A percentile compares a stretch with the other conserved stretches of the same genome.
Evolutionary conservation across 2,113 vertebrate species (phyloP).

Genomic region (Lepus europaeus): DNA sequence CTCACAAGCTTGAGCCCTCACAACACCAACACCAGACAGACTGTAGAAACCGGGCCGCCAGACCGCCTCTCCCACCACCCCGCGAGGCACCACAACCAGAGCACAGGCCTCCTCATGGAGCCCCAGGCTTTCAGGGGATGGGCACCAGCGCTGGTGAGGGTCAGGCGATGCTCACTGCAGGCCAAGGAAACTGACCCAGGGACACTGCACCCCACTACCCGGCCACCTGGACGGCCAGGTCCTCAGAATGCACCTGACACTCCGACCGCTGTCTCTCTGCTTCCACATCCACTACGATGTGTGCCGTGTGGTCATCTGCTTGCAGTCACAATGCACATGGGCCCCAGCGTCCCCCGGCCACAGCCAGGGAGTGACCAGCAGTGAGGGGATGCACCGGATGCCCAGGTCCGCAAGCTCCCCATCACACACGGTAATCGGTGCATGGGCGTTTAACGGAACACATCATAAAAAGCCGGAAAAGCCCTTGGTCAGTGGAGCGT

Average conservation of each 20-base stretch:
- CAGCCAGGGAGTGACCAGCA: constrained; percentile 54
- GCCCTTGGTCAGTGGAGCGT: constrained; percentile 51
- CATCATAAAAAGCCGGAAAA: constrained; percentile 63
- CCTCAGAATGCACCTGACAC: neutral
- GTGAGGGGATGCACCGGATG: neutral
- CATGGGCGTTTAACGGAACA: constrained; percentile 71
- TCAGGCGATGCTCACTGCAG: too few species aligned
- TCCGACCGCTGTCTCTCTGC: neutral
- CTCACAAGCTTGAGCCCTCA: neutral
- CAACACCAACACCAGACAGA: constrained; percentile 7
- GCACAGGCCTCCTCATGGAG: too few species aligned
- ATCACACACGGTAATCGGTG: constrained; percentile 48
- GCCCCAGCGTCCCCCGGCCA: neutral
- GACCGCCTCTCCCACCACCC: neutral
- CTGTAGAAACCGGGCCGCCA: constrained; percentile 36
- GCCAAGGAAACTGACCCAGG: neutral
- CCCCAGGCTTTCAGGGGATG: neutral
- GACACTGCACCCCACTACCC: neutral
- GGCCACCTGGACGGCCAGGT: neutral
- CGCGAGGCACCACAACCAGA: too few species aligned
- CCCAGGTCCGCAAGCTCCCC: constrained; percentile 53
- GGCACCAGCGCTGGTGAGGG: neutral
- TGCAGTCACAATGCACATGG: neutral
- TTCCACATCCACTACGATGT: neutral
- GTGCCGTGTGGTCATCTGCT: constrained; percentile 3